Base-by-base conservation (phyloP, 2,113 vertebrate species). In the Piprites chloris region DNA sequence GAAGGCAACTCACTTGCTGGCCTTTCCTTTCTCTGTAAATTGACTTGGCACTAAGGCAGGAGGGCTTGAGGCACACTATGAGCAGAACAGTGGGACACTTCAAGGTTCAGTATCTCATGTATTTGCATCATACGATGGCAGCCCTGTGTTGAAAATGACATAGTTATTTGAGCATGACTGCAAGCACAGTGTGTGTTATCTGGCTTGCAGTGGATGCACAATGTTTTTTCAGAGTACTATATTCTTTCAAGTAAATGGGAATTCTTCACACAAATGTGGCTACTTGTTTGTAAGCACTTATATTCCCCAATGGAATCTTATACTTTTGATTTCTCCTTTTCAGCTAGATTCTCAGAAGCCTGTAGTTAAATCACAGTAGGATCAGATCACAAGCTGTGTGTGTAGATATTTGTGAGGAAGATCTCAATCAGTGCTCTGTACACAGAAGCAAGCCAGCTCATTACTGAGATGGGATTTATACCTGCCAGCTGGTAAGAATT, bases 401-500 rank as follows among this genome's bases (percentile, higher is more conserved):
- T 66, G 18, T 77, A 89, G 74, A 17, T 91, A 62, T 30, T 95
- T 93, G 74, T 91, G 81, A 87, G 87, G 81, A 94, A 94, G 91
- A 87, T 94, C 58, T 91, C 89, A 89, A 61, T 96, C 84, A 82
- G 77, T 93, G 77, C 78, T 94, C 66, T 89, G 66, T 93, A 89
- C 81, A 69, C 77, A 76, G 58, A 78, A 87, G 28, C 62, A 87
- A 89, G 49, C n/a, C 19, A 20, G 22, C 87, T 93, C 71, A 39
- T 93, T 83, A 62, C 81, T 79, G 46, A 30, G 66, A 37, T 82
- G 74, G 81, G 87, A 73, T 93, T 96, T 93, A 91, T 91, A 91
- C 56, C 59, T 76, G 58, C 74, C 93, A 95, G 89, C 87, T 97
- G 94, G 69, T 95, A 91, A 95, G 94, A 95, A 91, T 95, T 94